These are phyloP conservation scores for Actenoides lindsayi DNA, from an alignment of 2,113 vertebrate genomes.

Conservation along the genomic window DNA sequence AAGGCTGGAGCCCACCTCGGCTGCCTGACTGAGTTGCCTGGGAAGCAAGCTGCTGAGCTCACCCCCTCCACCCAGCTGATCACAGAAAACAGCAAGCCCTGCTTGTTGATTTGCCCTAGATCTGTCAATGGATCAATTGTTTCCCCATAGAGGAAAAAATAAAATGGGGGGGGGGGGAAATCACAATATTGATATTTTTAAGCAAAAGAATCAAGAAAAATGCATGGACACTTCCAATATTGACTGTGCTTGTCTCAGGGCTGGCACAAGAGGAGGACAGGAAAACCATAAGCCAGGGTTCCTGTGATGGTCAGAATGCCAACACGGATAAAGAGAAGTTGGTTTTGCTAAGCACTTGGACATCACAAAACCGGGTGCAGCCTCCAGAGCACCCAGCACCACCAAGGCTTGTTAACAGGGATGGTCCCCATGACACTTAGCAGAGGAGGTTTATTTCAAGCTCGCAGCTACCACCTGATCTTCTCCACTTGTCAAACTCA, in stretches of 20 bases:
- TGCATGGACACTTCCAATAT: neutral
- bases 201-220: neutral
- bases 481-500: neutral
- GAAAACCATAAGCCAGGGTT: neutral
- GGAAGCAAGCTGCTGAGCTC: neutral
- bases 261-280: neutral
- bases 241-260: fast-evolving
- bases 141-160: neutral
- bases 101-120: neutral
- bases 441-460: neutral
- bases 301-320: neutral
- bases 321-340: fast-evolving
- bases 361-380: neutral
- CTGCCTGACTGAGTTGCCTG: neutral
- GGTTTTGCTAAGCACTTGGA: neutral
- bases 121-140: conserved; percentile 39
- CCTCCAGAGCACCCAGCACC: neutral
- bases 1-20: neutral
- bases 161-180: neutral
- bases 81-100: neutral
- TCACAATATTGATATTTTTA: neutral
- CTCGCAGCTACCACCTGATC: neutral
- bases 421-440: fast-evolving
- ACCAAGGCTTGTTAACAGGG: neutral
- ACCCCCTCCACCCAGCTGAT: neutral